A percentile compares a stretch with the other conserved stretches of the same genome.
phyloP scores from a whole-genome alignment of 2,888 invertebrate species.

The Pherbina coryleti region DNA sequence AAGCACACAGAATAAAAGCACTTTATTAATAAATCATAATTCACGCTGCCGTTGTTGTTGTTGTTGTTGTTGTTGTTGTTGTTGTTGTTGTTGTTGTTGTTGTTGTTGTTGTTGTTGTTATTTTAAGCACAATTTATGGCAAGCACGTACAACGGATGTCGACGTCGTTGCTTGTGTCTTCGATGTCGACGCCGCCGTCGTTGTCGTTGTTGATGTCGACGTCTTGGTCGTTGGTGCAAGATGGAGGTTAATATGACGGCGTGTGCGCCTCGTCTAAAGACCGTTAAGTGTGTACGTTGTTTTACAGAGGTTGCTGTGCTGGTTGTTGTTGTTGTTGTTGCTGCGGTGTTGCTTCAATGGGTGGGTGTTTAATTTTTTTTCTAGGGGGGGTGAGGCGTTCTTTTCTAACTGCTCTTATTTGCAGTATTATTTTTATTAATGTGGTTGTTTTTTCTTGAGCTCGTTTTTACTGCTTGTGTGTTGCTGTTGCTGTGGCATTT shows the following conservation, averaged over 20 bases:
- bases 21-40: conserved; percentile 44
- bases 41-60: conserved; percentile 23
- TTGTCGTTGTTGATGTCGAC: not conserved
- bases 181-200: not conserved
- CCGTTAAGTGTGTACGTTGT: conserved; percentile 14
- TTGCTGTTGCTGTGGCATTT: not conserved
- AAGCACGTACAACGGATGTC: conserved; percentile 45
- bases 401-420: not conserved
- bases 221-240: not conserved
- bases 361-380: not conserved
- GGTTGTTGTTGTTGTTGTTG: conserved; percentile 3
- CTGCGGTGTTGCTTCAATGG: not conserved
- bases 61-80: conserved; percentile 29
- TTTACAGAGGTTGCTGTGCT: not conserved
- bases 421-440: not conserved
- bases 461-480: not conserved
- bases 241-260: conserved; percentile 29
- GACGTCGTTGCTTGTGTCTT: conserved; percentile 31
- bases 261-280: conserved; percentile 34
- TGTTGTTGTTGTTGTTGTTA: conserved; percentile 22
- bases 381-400: not conserved
- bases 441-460: not conserved
- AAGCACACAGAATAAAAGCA: conserved; percentile 8
- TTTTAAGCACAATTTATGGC: conserved; percentile 43
- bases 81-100: conserved; percentile 24